phyloP scores from a whole-genome alignment of 2,797 vertebrate species.

The Gymnopithys bicolor region DNA sequence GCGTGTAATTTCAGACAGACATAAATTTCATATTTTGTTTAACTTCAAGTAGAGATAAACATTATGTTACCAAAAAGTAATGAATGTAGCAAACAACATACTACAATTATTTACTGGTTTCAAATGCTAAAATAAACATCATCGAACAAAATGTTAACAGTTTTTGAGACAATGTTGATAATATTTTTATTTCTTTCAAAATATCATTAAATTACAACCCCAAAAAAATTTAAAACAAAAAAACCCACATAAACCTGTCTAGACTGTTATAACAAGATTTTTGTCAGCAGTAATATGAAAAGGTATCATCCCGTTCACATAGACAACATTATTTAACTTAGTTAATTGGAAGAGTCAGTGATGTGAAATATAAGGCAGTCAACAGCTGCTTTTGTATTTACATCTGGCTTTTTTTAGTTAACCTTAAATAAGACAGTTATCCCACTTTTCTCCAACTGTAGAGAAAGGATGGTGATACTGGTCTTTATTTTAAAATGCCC shows the following conservation, averaged over 20 bases:
- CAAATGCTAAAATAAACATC: neutral
- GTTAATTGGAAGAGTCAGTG: neutral
- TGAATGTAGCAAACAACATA: neutral
- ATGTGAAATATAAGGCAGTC: neutral
- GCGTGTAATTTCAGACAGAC: neutral
- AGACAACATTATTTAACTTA: neutral
- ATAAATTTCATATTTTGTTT: neutral
- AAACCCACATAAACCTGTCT: fast-evolving
- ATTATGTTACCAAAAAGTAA: neutral
- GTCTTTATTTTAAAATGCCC: neutral
- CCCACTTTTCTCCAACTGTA: neutral
- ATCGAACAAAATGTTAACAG: neutral
- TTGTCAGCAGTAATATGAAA: neutral
- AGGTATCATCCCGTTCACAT: neutral
- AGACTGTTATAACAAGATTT: neutral
- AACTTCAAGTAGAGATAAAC: neutral
- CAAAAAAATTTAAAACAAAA: neutral
- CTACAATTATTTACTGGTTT: neutral
- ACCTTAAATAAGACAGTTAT: neutral
- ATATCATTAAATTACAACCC: neutral
- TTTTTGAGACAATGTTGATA: too few species aligned
- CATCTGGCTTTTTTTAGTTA: neutral
- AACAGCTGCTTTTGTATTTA: neutral
- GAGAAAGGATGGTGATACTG: neutral
- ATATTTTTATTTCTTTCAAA: neutral